These are phyloP conservation scores for Chamaea fasciata DNA, from an alignment of 2,113 vertebrate species.

Conservation along the genomic window DNA sequence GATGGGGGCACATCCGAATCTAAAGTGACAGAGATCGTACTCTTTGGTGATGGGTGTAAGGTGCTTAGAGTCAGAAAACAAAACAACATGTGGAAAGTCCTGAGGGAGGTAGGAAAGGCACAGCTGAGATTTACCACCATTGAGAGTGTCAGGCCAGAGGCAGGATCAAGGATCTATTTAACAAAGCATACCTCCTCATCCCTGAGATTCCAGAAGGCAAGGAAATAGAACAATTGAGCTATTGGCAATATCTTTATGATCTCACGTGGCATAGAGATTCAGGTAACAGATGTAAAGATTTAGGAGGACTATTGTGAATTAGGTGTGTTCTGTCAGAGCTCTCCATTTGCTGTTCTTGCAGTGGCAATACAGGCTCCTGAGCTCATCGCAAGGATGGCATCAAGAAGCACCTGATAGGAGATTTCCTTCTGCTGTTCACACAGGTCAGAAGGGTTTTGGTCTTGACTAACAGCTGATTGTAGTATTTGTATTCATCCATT, in stretches of 20 bases:
- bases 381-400: rapidly evolving
- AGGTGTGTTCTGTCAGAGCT: neutral
- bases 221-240: neutral
- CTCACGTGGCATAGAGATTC: neutral
- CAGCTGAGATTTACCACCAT: neutral
- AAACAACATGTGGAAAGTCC: neutral
- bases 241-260: neutral
- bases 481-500: neutral
- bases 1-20: neutral
- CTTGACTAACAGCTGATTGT: neutral
- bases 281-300: neutral
- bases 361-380: neutral
- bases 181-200: neutral
- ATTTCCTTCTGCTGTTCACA: neutral
- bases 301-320: neutral
- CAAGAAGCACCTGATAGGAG: neutral
- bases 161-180: neutral
- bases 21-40: neutral
- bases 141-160: neutral
- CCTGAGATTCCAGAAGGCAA: neutral
- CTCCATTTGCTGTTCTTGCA: neutral
- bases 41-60: too few species aligned
- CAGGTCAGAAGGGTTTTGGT: neutral
- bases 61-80: neutral
- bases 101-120: neutral